Conservation (phyloP, 1,140 invertebrate species). For the Leguminivora glycinivorella region DNA sequence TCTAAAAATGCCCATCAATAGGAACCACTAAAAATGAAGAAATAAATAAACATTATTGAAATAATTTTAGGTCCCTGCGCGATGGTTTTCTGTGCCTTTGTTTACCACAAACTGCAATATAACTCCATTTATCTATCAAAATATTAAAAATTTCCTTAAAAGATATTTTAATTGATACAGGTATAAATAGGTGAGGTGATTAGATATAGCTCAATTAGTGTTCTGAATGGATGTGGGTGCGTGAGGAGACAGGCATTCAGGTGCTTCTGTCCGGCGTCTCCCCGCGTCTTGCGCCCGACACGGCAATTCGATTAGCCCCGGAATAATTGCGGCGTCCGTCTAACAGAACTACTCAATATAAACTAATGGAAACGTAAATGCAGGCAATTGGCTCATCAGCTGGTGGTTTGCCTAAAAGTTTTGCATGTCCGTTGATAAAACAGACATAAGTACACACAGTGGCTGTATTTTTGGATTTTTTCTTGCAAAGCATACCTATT, state of each 20-base stretch:
- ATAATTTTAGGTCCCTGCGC: too few relatives aligned
- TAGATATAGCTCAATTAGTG: slow-evolving; percentile 1
- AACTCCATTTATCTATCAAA: not conserved
- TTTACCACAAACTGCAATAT: too few relatives aligned
- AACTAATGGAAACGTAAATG: slow-evolving; percentile 14
- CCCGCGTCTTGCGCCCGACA: slow-evolving; percentile 53
- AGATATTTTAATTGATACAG: not conserved
- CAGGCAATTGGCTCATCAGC: not conserved
- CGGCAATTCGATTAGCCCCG: slow-evolving; percentile 64
- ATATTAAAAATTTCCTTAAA: not conserved
- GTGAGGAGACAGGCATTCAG: slow-evolving; percentile 5
- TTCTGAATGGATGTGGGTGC: slow-evolving; percentile 1
- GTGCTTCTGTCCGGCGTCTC: slow-evolving; percentile 17
- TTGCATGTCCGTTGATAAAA: too few relatives aligned
- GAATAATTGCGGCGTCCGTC: slow-evolving; percentile 50
- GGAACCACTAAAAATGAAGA: too few relatives aligned
- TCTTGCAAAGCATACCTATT: too few relatives aligned
- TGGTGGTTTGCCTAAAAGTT: too few relatives aligned
- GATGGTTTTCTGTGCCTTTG: too few relatives aligned
- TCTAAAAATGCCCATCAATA: too few relatives aligned
- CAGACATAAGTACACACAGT: too few relatives aligned
- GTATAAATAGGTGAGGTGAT: not conserved
- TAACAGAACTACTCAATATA: slow-evolving; percentile 12
- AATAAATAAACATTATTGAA: too few relatives aligned
- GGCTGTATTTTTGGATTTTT: too few relatives aligned